Base-by-base conservation (phyloP, 2,888 invertebrate species). In the Orthosia incerta region DNA sequence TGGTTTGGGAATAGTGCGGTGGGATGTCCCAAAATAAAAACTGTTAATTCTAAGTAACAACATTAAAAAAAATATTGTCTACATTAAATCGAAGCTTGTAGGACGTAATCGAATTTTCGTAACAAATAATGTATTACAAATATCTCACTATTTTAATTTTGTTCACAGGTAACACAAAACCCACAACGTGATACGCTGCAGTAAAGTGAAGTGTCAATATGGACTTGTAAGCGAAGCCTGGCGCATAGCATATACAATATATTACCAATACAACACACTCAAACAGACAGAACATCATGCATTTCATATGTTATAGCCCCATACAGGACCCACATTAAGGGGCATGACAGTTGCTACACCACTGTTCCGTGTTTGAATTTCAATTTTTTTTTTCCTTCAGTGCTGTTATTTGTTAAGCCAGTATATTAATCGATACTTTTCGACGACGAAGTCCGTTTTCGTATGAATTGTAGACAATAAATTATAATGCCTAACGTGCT, bases 121-220 rank as follows among this genome's bases (percentile, higher is more conserved):
- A 48, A n/a, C n/a, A 48, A 45, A 45, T n/a, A n/a, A 1, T 26
- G 3, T 39, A 39, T 12, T 1, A 45, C 20, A 66, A 9, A 9
- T 20, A 51, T 13, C 56, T 67, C 7, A 68, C 26, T 71, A 23
- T 12, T 1, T 26, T 4, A 9, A 45, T 67, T 80, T 79, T 77
- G 18, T 79, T 86, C 82, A 0, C 94, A 95, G 95, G 92, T 93
- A 91, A 85, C 85, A 88, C 68, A 78, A 78, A 87, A 86, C 80
- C 87, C 88, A 87, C 91, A 90, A 86, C 89, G 87, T 87, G 91
- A 90, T 89, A 89, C 88, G 88, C 93, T 92, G 89, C 93, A 91
- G 89, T 93, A 91, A 94, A 95, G 95, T 96, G 95, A 95, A 94
- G 95, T 95, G 95, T 94, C 93, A 91, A 90, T 93, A 94, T 89